These are phyloP conservation scores for Drosophila lacteicornis DNA, from an alignment of 1,140 invertebrate genomes.

Conservation along the genomic window DNA sequence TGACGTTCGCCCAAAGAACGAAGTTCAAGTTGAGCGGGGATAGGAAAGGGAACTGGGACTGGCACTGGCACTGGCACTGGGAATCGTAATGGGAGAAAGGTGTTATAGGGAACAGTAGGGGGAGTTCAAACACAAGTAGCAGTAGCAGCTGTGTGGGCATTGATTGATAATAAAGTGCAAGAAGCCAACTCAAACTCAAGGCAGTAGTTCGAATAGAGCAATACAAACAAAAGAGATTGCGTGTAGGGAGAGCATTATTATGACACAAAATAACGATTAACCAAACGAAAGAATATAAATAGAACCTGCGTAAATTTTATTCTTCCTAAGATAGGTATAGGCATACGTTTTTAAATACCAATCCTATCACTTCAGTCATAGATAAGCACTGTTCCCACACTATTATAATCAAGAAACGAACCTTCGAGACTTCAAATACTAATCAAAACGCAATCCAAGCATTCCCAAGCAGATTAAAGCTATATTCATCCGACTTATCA, in stretches of 20 bases:
- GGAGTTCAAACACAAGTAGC: slow-evolving; percentile 27
- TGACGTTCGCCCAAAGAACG: slow-evolving; percentile 30
- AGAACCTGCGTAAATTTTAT: neutral
- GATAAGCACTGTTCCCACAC: slow-evolving; percentile 23
- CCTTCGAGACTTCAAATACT: slow-evolving; percentile 9
- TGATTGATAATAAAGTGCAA: slow-evolving; percentile 38
- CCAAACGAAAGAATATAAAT: too few relatives aligned
- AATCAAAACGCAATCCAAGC: slow-evolving; percentile 16
- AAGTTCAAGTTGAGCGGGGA: slow-evolving; percentile 50
- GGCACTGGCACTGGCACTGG: neutral
- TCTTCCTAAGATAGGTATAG: neutral
- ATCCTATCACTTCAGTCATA: too few relatives aligned
- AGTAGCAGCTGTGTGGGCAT: slow-evolving; percentile 34
- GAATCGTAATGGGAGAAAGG: slow-evolving; percentile 11
- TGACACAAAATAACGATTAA: neutral
- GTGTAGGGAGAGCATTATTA: neutral
- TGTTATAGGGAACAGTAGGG: neutral
- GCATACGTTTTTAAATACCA: neutral
- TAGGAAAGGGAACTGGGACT: neutral
- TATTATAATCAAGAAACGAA: slow-evolving; percentile 8
- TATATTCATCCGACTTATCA: slow-evolving; percentile 28
- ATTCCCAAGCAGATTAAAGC: slow-evolving; percentile 21
- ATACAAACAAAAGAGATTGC: slow-evolving; percentile 16
- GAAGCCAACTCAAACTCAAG: neutral
- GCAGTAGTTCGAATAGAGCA: slow-evolving; percentile 14